These are phyloP conservation scores for Scaptodrosophila lebanonensis DNA, from an alignment of 1,140 invertebrate species.

Conservation along the genomic window DNA sequence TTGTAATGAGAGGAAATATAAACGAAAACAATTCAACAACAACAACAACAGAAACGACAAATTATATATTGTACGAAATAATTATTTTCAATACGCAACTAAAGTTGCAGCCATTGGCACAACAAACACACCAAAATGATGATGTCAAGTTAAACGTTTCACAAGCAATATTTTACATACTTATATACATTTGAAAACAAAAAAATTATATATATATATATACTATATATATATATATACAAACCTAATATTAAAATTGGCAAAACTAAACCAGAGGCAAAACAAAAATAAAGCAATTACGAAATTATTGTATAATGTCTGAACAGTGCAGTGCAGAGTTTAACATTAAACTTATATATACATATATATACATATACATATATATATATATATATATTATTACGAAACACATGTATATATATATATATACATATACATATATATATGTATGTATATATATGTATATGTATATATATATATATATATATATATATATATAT, in stretches of 20 bases:
- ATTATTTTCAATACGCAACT: slow-evolving; percentile 21
- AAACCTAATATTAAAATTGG: slow-evolving; percentile 20
- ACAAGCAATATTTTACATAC: slow-evolving; percentile 73
- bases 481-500: slow-evolving; percentile 11
- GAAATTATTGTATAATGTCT: slow-evolving; percentile 30
- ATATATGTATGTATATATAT: no score
- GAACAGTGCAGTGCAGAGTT: no score
- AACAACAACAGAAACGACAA: slow-evolving; percentile 1
- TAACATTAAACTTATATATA: slow-evolving; percentile 36
- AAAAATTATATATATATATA: slow-evolving; percentile 29
- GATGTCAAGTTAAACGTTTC: slow-evolving; percentile 72
- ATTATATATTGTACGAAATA: not conserved
- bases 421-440: slow-evolving; percentile 25
- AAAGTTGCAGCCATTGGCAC: slow-evolving; percentile 37
- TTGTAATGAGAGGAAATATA: slow-evolving; percentile 40
- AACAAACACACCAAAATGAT: slow-evolving; percentile 49
- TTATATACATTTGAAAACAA: slow-evolving; percentile 45
- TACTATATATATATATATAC: slow-evolving; percentile 29
- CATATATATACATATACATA: slow-evolving; percentile 24
- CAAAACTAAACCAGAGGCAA: no score
- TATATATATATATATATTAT: slow-evolving; percentile 7
- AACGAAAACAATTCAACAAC: slow-evolving; percentile 11
- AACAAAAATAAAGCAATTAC: slow-evolving; percentile 22
- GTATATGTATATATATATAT: slow-evolving; percentile 8
- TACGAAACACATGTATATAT: no score